Evolutionary conservation across 1,140 invertebrate species (phyloP).

Genomic region (Microplitis demolitor): DNA sequence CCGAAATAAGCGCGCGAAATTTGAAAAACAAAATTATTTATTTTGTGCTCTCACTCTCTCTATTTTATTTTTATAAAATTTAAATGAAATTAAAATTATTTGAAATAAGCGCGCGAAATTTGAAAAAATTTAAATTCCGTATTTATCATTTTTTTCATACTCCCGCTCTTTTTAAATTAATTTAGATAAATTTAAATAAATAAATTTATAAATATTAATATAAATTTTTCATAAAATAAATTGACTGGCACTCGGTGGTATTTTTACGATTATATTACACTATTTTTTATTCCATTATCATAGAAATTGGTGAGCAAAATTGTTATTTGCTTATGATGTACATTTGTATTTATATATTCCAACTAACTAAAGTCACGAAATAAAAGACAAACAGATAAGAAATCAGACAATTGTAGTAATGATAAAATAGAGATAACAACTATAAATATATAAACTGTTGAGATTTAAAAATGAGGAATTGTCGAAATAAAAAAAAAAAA

Average conservation of each 20-base stretch:
- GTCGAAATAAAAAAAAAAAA: too few species aligned
- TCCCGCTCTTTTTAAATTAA: neutral
- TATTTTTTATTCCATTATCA: constrained; percentile 10
- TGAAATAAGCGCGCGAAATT: too few species aligned
- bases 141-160: neutral
- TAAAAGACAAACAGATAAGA: neutral
- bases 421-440: too few species aligned
- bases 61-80: too few species aligned
- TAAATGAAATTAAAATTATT: too few species aligned
- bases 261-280: constrained; percentile 1
- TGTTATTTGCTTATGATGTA: constrained; percentile 8
- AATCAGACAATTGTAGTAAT: too few species aligned
- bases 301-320: constrained; percentile 17
- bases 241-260: constrained; percentile 19
- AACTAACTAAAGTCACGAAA: neutral
- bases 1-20: too few species aligned
- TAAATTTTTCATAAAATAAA: neutral
- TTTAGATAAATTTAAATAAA: neutral
- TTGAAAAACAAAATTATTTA: too few species aligned
- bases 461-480: too few species aligned
- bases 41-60: too few species aligned
- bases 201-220: neutral
- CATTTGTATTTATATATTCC: neutral
- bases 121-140: too few species aligned
- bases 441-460: too few species aligned